Base-by-base conservation (phyloP, 2,797 vertebrate species). In the Diglossa cyanea region DNA sequence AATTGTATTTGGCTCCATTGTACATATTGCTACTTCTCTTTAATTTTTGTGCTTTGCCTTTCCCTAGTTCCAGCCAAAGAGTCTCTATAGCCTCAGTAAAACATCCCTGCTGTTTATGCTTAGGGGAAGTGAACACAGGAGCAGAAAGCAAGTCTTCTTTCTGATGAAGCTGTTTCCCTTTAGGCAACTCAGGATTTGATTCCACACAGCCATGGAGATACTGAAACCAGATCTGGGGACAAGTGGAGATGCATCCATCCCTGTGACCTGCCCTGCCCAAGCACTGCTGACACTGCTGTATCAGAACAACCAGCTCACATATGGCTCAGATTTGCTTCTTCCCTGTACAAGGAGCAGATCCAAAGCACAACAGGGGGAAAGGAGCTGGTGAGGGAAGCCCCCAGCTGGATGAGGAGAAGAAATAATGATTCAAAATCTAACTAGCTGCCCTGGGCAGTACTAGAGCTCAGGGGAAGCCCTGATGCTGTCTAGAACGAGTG, bases 61-160 rank as follows among this genome's bases (percentile, higher is more conserved):
- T 62, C 54, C 18, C 58, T 55, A 33, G 51, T 72, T 76, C 51
- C 54, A 66, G 54, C 6, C 51, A 60, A 47, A 53, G 8, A 66
- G 12, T 21, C 35, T 80, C 65, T 44, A 53, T 40, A 71, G 16
- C 62, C 66, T 76, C 57, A 14, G 60, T 47, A 86, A 94, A 94
- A 82, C 24, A 76, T 11, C 48, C 6, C 12, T 86, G 20, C 23
- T 57, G 5, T 80, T 82, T 57, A 65, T 11, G 7, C 19, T 62
- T 42, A 45, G 9, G n/a, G 37, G 15, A 91, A 80, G 21, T 1
- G 9, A 80, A 28, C 0, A 0, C 24, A 74, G 50, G 31, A 72
- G 21, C 30, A 78, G 54, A 77, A 61, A 68, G 57, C 0, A 4
- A 68, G 63, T 47, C 3, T 51, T 81, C 20, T 60, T 35, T 67